These are phyloP conservation scores for Mormoops blainvillei DNA, from an alignment of 2,113 vertebrate genomes.

Conservation along the genomic window DNA sequence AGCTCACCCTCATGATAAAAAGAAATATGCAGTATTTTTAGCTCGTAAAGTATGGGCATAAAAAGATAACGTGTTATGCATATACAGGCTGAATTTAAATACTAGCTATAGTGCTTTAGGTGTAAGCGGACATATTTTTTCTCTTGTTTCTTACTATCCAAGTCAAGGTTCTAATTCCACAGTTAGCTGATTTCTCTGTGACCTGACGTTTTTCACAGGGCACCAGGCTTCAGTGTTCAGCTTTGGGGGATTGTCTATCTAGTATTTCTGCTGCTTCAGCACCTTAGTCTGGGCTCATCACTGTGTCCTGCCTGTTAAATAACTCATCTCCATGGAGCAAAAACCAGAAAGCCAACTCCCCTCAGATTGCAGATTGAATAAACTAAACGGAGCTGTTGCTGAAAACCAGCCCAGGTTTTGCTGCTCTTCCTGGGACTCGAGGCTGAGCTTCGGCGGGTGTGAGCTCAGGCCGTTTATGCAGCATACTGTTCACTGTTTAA, in stretches of 20 bases:
- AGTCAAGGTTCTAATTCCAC: not conserved
- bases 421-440: accelerated
- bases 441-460: not conserved
- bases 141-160: not conserved
- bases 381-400: not conserved
- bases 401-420: not conserved
- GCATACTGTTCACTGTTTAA: not conserved
- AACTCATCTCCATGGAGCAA: not conserved
- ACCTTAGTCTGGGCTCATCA: not conserved
- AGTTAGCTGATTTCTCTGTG: not conserved
- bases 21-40: constrained; percentile 30
- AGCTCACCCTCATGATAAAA: constrained; percentile 35
- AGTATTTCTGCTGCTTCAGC: constrained; percentile 53
- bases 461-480: not conserved
- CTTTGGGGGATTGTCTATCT: constrained; percentile 7
- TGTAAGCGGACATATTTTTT: not conserved
- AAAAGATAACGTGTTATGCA: not conserved
- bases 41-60: constrained; percentile 21
- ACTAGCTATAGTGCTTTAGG: not conserved
- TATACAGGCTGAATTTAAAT: constrained; percentile 42
- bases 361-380: not conserved
- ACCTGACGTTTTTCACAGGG: not conserved
- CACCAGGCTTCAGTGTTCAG: not conserved
- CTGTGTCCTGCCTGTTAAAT: constrained; percentile 44
- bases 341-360: not conserved